Percentiles rank a stretch among this genome's conserved stretches.
Conservation (phyloP, 1,140 invertebrate genomes). For the Antheraea pernyi region DNA sequence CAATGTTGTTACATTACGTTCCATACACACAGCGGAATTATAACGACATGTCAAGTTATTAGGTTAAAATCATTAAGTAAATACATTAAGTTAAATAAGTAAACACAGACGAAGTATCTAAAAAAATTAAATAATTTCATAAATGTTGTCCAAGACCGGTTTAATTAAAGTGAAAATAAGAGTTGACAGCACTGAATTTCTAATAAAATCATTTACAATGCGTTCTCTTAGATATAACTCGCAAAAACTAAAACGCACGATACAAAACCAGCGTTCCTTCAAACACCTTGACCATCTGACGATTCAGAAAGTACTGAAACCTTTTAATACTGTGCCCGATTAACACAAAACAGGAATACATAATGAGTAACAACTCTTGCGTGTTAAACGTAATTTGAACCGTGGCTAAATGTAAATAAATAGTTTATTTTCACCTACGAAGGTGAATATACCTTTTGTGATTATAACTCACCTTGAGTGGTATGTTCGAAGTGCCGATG, state of each 20-base stretch:
- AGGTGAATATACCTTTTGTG: slow-evolving; percentile 12
- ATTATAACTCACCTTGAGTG: slow-evolving; percentile 84
- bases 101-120: too few relatives aligned
- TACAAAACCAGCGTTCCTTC: neutral
- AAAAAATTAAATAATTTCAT: too few relatives aligned
- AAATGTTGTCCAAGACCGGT: neutral
- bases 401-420: slow-evolving; percentile 6
- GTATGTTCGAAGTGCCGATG: slow-evolving; percentile 92
- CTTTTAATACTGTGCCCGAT: neutral
- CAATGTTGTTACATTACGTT: too few relatives aligned
- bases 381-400: neutral
- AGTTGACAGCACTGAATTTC: neutral
- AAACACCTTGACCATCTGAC: neutral
- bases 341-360: slow-evolving; percentile 4
- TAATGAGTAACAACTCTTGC: neutral
- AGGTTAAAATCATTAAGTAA: too few relatives aligned
- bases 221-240: neutral
- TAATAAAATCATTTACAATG: too few relatives aligned
- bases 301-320: neutral
- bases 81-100: too few relatives aligned
- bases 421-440: slow-evolving; percentile 11
- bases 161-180: neutral
- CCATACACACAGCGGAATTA: too few relatives aligned
- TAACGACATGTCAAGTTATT: too few relatives aligned
- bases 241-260: neutral